These are phyloP conservation scores for Masticophis lateralis DNA, from an alignment of 2,797 vertebrate species.

Conservation along the genomic window DNA sequence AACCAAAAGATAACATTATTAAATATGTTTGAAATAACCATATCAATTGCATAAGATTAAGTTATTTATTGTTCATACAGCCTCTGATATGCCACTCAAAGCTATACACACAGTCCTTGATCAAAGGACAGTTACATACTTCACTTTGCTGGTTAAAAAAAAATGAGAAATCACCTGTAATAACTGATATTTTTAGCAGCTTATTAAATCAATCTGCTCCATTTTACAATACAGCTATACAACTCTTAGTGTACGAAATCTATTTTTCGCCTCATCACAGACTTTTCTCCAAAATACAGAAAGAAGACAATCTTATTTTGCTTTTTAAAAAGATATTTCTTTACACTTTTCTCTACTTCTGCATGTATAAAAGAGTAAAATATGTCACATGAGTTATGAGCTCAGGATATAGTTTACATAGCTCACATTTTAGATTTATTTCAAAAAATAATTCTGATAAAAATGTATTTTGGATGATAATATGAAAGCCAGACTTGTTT, in stretches of 20 bases:
- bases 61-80: background rate
- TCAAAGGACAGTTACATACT: background rate
- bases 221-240: background rate
- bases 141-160: background rate
- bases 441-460: conserved; percentile 15
- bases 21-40: background rate
- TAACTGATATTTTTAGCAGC: background rate
- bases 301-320: background rate
- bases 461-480: conserved; percentile 18
- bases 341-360: background rate
- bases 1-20: background rate
- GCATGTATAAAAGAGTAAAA: background rate
- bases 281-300: background rate
- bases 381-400: background rate
- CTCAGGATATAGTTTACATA: background rate
- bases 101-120: background rate
- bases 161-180: background rate
- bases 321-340: background rate
- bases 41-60: background rate
- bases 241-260: background rate
- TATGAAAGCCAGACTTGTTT: conserved; percentile 21
- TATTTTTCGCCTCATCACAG: background rate
- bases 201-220: background rate
- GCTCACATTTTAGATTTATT: background rate
- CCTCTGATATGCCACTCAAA: background rate